These are phyloP conservation scores for Microchrysa polita DNA, from an alignment of 2,888 invertebrate species.

Conservation along the genomic window DNA sequence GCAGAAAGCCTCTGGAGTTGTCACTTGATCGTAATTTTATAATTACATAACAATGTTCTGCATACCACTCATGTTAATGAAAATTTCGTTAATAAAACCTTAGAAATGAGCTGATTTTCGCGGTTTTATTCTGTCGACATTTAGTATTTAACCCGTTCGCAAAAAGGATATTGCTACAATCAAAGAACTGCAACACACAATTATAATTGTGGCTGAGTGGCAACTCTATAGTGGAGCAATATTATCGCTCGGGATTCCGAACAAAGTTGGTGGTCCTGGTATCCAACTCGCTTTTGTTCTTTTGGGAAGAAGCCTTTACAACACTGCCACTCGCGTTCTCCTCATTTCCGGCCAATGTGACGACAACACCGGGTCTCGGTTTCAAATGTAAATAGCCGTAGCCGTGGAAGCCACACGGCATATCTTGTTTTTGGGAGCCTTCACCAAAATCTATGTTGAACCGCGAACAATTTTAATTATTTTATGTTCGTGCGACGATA, in stretches of 20 bases:
- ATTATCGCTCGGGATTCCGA: background rate
- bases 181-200: too few species aligned
- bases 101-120: too few species aligned
- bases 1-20: background rate
- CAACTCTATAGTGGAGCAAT: slow-evolving; percentile 1
- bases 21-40: background rate
- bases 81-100: too few species aligned
- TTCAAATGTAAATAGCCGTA: slow-evolving; percentile 32
- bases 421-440: slow-evolving; percentile 18
- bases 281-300: background rate
- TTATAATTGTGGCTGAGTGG: background rate
- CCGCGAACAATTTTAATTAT: slow-evolving; percentile 41
- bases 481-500: slow-evolving; percentile 43
- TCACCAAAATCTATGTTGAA: slow-evolving; percentile 41
- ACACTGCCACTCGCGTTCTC: slow-evolving; percentile 21
- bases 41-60: too few species aligned
- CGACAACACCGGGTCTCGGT: slow-evolving; percentile 7
- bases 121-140: too few species aligned
- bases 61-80: too few species aligned
- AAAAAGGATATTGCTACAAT: too few species aligned
- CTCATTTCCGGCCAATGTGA: slow-evolving; percentile 17
- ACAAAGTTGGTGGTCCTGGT: slow-evolving; percentile 18
- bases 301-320: slow-evolving; percentile 28
- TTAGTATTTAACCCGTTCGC: too few species aligned
- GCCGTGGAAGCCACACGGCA: slow-evolving; percentile 27